Evolutionary conservation across 53 echinoderm and acorn worm species (phyloP), one percentile per base, ranked within the genome.

Genomic region (Henricia sp.): DNA sequence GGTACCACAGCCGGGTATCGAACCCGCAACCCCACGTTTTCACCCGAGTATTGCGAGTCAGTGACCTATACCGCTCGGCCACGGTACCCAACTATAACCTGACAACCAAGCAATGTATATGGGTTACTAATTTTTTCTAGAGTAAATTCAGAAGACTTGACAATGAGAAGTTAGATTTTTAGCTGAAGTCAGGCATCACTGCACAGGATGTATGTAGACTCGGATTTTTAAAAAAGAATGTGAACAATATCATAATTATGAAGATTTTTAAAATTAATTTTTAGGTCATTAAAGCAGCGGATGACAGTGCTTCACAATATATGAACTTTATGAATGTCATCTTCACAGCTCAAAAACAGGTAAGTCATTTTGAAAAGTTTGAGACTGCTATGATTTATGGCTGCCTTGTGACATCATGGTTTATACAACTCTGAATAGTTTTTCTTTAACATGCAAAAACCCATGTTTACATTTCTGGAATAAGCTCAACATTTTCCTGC

Each of bases 241-340:
- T n/a, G n/a, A n/a, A n/a, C n/a, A n/a, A n/a, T 23, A n/a, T n/a
- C n/a, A n/a, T n/a, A n/a, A n/a, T n/a, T n/a, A n/a, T n/a, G n/a
- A n/a, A n/a, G n/a, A 25, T 36, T 13, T 17, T 71, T 25, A 42
- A 27, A 27, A 62, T 77, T 12, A 57, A 14, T 63, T 16, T 37
- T 20, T 32, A 94, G 94, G 96, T 96, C 46, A 92, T 97, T 82
- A 92, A 94, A 63, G 97, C 97, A 38, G 94, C 97, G 21, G 94
- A 94, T 71, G 97, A 97, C 74, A 97, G 94, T 86, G 97, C 97
- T 19, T 92, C 97, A 23, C 97, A 97, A 87, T 97, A 97, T 57
- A 97, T 97, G 97, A 93, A 97, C 83, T 89, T 97, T 43, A 97
- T 97, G 97, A 97, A 97, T 88, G 93, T 97, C 52, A 97, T 83